Conservation (phyloP, 2,888 invertebrate species). For the Empis stercorea region DNA sequence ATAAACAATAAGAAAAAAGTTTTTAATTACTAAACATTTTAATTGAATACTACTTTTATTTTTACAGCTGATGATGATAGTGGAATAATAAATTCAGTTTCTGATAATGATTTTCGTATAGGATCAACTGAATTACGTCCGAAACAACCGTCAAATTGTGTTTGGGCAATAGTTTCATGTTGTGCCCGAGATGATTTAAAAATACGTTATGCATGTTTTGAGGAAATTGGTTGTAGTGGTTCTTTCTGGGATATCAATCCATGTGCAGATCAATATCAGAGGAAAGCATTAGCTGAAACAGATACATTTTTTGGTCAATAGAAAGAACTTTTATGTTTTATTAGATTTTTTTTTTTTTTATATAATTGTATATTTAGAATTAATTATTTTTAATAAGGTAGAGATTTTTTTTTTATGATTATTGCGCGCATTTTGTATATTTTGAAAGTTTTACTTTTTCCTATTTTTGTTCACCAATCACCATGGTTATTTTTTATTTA, state of each 20-base stretch:
- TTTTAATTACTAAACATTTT: too few species aligned
- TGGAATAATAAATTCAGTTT: too few species aligned
- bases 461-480: too few species aligned
- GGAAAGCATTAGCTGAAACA: constrained; percentile 40
- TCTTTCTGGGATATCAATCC: constrained; percentile 61
- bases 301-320: constrained; percentile 15
- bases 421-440: neutral
- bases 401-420: neutral
- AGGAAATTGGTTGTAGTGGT: constrained; percentile 55
- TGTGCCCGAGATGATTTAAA: constrained; percentile 43
- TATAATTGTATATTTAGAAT: neutral
- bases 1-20: too few species aligned
- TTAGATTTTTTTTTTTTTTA: too few species aligned
- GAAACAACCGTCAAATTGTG: constrained; percentile 45
- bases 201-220: constrained; percentile 51
- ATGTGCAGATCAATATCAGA: constrained; percentile 40
- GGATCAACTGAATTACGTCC: too few species aligned
- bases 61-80: too few species aligned
- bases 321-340: neutral
- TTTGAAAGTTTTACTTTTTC: neutral
- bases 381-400: neutral
- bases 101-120: too few species aligned
- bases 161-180: constrained; percentile 64
- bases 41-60: too few species aligned
- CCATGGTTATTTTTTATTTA: too few species aligned